A percentile compares a stretch with the other conserved stretches of the same genome.
Conservation (phyloP, 2,797 vertebrate species). For the Hyperoplus lanceolatus region DNA sequence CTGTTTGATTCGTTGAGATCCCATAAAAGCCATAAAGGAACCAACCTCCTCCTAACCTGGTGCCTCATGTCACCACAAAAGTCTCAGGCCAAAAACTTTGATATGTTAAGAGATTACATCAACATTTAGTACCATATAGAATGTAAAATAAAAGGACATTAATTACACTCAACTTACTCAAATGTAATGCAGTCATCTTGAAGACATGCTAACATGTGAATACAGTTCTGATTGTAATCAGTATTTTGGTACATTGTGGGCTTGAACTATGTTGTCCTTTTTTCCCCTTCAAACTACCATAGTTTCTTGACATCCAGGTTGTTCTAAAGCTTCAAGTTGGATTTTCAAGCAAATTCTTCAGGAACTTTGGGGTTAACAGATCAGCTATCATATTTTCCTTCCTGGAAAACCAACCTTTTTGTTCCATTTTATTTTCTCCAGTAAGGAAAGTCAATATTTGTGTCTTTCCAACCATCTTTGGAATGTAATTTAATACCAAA, state of each 20-base stretch:
- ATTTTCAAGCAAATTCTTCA: background rate
- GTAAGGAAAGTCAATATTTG: background rate
- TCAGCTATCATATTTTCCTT: slow-evolving; percentile 1
- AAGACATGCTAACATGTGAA: slow-evolving; percentile 4
- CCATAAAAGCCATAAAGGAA: slow-evolving; percentile 30
- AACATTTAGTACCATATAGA: slow-evolving; percentile 20
- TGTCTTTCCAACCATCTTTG: slow-evolving; percentile 17
- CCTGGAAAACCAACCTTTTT: background rate
- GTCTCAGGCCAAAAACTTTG: slow-evolving; percentile 18
- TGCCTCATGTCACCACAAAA: slow-evolving; percentile 38
- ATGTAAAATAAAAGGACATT: slow-evolving; percentile 53
- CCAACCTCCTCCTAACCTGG: slow-evolving; percentile 7
- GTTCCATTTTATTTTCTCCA: slow-evolving; percentile 7
- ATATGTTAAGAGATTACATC: slow-evolving; percentile 45
- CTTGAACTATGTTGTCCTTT: background rate
- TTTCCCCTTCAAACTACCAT: background rate
- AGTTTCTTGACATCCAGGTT: background rate
- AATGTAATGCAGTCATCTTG: slow-evolving; percentile 1
- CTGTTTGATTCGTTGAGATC: slow-evolving; percentile 56
- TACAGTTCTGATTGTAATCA: background rate
- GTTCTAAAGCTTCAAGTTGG: background rate
- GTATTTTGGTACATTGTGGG: background rate
- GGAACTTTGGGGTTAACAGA: background rate
- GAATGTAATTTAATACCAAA: slow-evolving; percentile 22
- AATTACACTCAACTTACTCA: slow-evolving; percentile 14